Percentiles rank a stretch among this genome's conserved stretches.
Evolutionary conservation across 2,113 vertebrate genomes (phyloP).

Genomic region (Heterochromis multidens): DNA sequence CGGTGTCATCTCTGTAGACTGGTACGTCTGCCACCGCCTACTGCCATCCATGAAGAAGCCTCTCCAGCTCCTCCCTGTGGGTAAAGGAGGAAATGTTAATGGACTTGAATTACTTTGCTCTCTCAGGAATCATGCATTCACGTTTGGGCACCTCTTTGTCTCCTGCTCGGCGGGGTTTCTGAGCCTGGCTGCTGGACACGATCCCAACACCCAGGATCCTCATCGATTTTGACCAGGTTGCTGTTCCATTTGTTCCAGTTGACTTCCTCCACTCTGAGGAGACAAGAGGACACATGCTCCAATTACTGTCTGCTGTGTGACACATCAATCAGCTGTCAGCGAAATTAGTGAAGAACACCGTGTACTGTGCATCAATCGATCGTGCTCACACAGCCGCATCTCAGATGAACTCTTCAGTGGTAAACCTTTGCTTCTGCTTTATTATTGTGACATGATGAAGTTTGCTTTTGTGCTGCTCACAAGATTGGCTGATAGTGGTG

Average conservation of each 20-base stretch:
- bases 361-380: background rate
- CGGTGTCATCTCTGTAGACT: conserved; percentile 60
- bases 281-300: conserved; percentile 56
- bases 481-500: background rate
- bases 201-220: conserved; percentile 86
- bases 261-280: conserved; percentile 89
- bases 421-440: background rate
- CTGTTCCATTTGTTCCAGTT: conserved; percentile 98
- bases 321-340: conserved; percentile 52
- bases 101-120: background rate
- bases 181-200: background rate
- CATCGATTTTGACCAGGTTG: conserved; percentile 89
- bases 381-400: conserved; percentile 8
- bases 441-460: background rate
- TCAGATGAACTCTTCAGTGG: background rate
- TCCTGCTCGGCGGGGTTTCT: background rate
- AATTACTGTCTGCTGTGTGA: conserved; percentile 49
- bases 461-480: background rate
- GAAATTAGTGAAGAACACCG: conserved; percentile 21
- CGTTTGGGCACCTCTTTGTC: conserved; percentile 15
- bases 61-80: conserved; percentile 68
- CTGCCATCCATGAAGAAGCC: conserved; percentile 22
- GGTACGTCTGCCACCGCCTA: background rate
- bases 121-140: background rate
- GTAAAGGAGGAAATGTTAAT: background rate